Conservation (phyloP, 2,888 invertebrate species). For the Metacarcinus magister region DNA sequence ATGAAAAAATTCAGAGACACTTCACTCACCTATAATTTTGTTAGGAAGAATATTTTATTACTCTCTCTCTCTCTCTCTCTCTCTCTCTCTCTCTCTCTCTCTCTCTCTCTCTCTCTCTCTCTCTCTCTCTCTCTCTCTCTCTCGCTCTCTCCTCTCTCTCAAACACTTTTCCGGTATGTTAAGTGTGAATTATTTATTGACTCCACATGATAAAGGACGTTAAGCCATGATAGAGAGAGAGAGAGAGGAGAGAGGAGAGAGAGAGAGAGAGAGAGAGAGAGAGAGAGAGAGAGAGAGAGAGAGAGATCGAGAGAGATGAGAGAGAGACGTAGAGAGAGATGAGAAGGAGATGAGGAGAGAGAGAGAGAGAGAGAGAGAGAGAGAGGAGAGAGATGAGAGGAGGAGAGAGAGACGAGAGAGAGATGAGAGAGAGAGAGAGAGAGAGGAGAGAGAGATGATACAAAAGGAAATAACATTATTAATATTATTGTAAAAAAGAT, state of each 20-base stretch:
- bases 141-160: too few species aligned
- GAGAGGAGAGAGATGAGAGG: not conserved
- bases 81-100: too few species aligned
- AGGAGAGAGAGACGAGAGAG: not conserved
- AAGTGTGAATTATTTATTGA: too few species aligned
- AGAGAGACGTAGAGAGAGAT: too few species aligned
- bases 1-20: too few species aligned
- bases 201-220: too few species aligned
- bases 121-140: too few species aligned
- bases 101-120: too few species aligned
- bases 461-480: constrained; percentile 9
- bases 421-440: not conserved
- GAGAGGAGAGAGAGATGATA: not conserved
- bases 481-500: not conserved
- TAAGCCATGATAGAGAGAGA: not conserved
- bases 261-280: constrained; percentile 26
- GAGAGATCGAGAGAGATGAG: not conserved
- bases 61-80: too few species aligned
- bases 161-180: too few species aligned
- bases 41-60: too few species aligned
- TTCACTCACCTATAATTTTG: too few species aligned
- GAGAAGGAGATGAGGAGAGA: not conserved
- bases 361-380: not conserved
- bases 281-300: constrained; percentile 26
- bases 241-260: not conserved